Conservation (phyloP, 1,140 invertebrate species). For the Himalopsyche phryganea region DNA sequence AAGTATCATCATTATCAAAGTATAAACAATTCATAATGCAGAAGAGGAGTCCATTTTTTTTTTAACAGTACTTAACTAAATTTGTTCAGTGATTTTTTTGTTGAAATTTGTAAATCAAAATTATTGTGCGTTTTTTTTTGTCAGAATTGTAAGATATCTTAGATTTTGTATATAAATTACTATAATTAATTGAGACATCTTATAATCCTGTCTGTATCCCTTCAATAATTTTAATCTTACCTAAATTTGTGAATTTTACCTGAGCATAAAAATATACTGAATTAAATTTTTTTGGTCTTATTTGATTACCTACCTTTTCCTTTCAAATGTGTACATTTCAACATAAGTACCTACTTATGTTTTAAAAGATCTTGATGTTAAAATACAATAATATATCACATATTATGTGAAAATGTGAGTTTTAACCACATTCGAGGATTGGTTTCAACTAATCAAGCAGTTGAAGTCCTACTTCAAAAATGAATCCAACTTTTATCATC, state of each 20-base stretch:
- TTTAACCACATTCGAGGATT: no score
- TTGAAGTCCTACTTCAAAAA: no score
- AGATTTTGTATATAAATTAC: constrained; percentile 6
- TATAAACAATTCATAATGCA: no score
- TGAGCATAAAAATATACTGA: constrained; percentile 16
- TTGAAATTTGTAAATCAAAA: not conserved
- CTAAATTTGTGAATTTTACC: constrained; percentile 16
- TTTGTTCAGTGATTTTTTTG: not conserved
- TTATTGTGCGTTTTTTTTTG: not conserved
- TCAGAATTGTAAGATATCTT: constrained; percentile 14
- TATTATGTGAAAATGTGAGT: no score
- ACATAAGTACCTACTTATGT: not conserved
- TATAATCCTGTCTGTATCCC: constrained; percentile 1
- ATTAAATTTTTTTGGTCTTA: constrained; percentile 15
- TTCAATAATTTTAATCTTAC: constrained; percentile 2
- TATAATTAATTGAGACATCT: not conserved
- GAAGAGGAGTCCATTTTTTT: not conserved
- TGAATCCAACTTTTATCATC: no score
- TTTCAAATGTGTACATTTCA: not conserved
- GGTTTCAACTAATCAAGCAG: no score
- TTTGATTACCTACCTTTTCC: not conserved
- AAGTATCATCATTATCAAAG: no score
- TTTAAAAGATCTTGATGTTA: no score
- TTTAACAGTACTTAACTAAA: not conserved
- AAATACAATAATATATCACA: no score